Conservation (phyloP, 2,888 invertebrate genomes). For the Mythimna pallens region DNA sequence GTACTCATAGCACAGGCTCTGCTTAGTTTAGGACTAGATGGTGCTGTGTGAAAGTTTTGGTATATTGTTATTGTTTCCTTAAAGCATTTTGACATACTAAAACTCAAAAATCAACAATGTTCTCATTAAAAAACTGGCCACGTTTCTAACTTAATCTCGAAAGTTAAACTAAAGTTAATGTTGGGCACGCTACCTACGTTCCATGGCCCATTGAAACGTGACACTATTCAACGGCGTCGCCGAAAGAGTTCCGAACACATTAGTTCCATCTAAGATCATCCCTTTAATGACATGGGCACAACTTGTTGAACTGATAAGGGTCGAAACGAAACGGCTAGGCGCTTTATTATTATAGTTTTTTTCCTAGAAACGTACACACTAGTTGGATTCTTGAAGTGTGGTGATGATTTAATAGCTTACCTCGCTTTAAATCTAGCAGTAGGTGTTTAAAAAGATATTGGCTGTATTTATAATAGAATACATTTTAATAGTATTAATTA, state of each 20-base stretch:
- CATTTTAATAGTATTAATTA: too few species aligned
- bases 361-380: slow-evolving; percentile 22
- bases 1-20: too few species aligned
- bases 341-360: background rate
- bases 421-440: too few species aligned
- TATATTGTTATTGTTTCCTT: background rate
- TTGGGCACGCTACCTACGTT: slow-evolving; percentile 51
- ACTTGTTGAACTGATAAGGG: slow-evolving; percentile 46
- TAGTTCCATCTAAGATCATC: slow-evolving; percentile 49
- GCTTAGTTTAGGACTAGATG: too few species aligned
- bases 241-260: slow-evolving; percentile 49
- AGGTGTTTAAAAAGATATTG: too few species aligned
- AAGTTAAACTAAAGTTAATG: slow-evolving; percentile 51
- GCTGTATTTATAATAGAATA: too few species aligned
- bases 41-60: too few species aligned
- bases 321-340: background rate
- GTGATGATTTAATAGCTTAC: background rate
- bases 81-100: slow-evolving; percentile 19
- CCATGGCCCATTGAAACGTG: slow-evolving; percentile 54
- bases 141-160: slow-evolving; percentile 53
- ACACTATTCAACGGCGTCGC: slow-evolving; percentile 46
- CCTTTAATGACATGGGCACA: slow-evolving; percentile 49
- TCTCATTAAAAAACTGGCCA: slow-evolving; percentile 53
- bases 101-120: slow-evolving; percentile 43
- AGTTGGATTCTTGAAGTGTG: background rate